These are phyloP conservation scores for Aphelocoma californica DNA, from an alignment of 2,797 vertebrate species.

Conservation along the genomic window DNA sequence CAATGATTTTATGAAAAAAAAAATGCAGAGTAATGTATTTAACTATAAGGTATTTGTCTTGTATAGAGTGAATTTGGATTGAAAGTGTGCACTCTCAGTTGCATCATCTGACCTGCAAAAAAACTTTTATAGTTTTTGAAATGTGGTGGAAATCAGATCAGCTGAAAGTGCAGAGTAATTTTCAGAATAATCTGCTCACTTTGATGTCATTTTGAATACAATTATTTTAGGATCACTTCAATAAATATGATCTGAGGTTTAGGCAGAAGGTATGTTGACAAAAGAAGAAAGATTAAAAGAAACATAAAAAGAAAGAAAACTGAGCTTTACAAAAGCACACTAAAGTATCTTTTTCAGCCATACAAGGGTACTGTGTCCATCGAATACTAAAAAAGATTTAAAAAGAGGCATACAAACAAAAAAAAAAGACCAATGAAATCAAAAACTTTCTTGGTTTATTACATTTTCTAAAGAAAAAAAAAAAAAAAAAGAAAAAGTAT, in stretches of 20 bases:
- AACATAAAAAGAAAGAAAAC: background rate
- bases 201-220: background rate
- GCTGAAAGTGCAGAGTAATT: background rate
- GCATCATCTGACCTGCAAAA: background rate
- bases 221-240: background rate
- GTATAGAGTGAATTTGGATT: background rate
- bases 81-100: background rate
- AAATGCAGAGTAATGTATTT: background rate
- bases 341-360: background rate
- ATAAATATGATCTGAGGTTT: background rate
- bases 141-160: background rate
- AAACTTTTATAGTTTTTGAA: background rate
- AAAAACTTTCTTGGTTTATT: background rate
- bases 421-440: accelerated
- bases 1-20: background rate
- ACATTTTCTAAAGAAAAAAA: background rate
- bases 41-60: background rate
- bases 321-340: background rate
- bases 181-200: background rate
- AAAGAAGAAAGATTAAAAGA: background rate
- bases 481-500: background rate
- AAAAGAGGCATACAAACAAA: accelerated
- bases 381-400: background rate
- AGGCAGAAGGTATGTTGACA: background rate
- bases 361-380: accelerated